Evolutionary conservation across 2,797 vertebrate species (phyloP), one percentile per base, ranked within the genome.

Genomic region (Typhlichthys eigenmanni): DNA sequence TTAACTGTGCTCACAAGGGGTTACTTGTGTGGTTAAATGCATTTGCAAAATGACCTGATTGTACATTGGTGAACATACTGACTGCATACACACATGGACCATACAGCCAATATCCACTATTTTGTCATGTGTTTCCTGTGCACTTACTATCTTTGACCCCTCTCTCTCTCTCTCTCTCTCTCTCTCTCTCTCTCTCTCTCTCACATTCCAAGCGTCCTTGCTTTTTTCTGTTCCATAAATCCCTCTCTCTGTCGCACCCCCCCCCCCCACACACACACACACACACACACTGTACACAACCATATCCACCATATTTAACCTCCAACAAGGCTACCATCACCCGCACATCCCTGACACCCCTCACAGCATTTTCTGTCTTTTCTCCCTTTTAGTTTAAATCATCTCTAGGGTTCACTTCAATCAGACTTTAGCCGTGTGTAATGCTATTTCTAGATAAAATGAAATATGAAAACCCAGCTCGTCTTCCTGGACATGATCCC

Each of bases 401-500:
- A 14, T 74, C 73, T 59, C 75, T 80, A 78, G 61, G 76, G 76
- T 80, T 88, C 70, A 82, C 81, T 87, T 86, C 68, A 67, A 78
- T 77, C 71, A 79, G 71, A 83, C 79, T 72, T 67, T 34, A 7
- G 65, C 69, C 68, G 78, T 60, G 69, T 52, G 61, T 74, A 68
- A 70, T 45, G 17, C 81, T 87, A 83, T 87, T 89, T 88, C 81
- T 76, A 80, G 77, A 78, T 88, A 75, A 86, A 89, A 83, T 85
- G 80, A 84, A 88, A 84, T 62, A 71, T 88, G 79, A 77, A 85
- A 89, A 88, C 77, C 67, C 62, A 74, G 68, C 60, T 53, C 62
- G 73, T 71, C 74, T 71, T 68, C 57, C 59, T 71, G 80, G 74
- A 64, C 43, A 43, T 43, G 5, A 43, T 81, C 64, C 72, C 49